phyloP scores from a whole-genome alignment of 2,113 vertebrate genomes.

The Carollia perspicillata region DNA sequence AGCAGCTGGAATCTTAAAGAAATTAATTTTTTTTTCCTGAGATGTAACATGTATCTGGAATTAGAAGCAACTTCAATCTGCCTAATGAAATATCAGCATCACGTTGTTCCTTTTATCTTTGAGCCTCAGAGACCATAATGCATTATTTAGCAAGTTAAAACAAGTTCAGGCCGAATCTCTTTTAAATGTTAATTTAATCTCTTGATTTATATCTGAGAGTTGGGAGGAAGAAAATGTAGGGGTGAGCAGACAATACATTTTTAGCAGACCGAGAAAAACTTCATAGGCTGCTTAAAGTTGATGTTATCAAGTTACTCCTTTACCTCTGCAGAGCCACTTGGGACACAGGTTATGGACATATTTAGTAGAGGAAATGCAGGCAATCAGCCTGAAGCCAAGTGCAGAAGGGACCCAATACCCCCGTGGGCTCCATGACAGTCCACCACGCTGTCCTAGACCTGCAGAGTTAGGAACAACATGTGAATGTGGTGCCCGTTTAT shows the following conservation, averaged over 20 bases:
- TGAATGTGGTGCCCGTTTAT: background rate
- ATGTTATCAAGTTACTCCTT: background rate
- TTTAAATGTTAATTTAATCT: slow-evolving; percentile 65
- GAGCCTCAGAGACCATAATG: slow-evolving; percentile 20
- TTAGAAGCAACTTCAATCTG: slow-evolving; percentile 32
- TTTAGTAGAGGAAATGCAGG: background rate
- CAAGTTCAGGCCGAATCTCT: slow-evolving; percentile 43
- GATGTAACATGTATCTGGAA: slow-evolving; percentile 11
- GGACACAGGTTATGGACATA: background rate
- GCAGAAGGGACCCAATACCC: background rate
- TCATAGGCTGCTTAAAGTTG: background rate
- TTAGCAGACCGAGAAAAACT: background rate
- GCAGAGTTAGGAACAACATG: background rate
- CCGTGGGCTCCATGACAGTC: background rate
- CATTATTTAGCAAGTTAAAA: slow-evolving; percentile 63
- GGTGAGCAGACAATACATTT: slow-evolving; percentile 6
- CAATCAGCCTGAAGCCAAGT: background rate
- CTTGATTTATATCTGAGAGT: slow-evolving; percentile 32
- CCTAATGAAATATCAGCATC: slow-evolving; percentile 37
- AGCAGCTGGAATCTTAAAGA: background rate
- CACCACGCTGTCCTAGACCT: background rate
- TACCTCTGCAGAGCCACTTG: background rate
- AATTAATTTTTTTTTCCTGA: background rate
- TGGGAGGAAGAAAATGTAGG: slow-evolving; percentile 29
- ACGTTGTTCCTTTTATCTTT: slow-evolving; percentile 30